phyloP scores from a whole-genome alignment of 30 jellyfish, hydroid and myxozoan species.

The Sanderia malayensis region DNA sequence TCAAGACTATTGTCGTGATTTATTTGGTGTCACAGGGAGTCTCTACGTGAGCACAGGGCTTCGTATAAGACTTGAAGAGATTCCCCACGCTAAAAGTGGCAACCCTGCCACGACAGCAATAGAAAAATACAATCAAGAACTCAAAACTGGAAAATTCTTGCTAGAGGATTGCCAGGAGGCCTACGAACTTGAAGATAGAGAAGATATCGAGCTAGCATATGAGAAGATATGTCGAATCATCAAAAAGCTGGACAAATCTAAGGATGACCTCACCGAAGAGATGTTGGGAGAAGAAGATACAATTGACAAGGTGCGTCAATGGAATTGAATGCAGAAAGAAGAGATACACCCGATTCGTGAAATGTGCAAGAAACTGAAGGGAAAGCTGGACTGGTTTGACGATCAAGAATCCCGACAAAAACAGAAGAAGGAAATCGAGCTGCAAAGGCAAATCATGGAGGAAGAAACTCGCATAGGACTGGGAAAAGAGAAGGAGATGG shows the following conservation, averaged over 20 bases:
- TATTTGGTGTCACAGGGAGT: conserved; percentile 7
- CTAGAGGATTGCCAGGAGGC: conserved; percentile 48
- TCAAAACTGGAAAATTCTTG: conserved; percentile 42
- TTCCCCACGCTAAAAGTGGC: conserved; percentile 29
- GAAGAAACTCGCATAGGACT: conserved; percentile 37
- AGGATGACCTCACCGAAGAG: conserved; percentile 43
- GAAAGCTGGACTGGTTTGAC: conserved; percentile 34
- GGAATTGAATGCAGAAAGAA: conserved; percentile 49
- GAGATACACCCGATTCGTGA: conserved; percentile 41
- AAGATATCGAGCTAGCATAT: conserved; percentile 32
- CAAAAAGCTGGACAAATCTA: conserved; percentile 45
- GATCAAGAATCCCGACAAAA: conserved; percentile 52
- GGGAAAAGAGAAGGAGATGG: conserved; percentile 49
- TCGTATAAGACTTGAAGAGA: conserved; percentile 3
- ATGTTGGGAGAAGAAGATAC: conserved; percentile 61
- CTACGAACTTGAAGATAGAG: conserved; percentile 35
- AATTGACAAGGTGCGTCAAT: conserved; percentile 52
- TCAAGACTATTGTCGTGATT: conserved; percentile 15
- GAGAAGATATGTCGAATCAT: conserved; percentile 52
- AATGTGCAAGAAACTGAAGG: conserved; percentile 52
- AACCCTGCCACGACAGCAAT: conserved; percentile 58
- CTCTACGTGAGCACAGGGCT: neutral
- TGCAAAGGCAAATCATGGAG: conserved; percentile 60
- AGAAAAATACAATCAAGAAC: conserved; percentile 48
- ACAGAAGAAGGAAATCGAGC: conserved; percentile 54